Evolutionary conservation across 1,140 invertebrate genomes (phyloP), one percentile per base, ranked within the genome.

Genomic region (Araneus ventricosus): DNA sequence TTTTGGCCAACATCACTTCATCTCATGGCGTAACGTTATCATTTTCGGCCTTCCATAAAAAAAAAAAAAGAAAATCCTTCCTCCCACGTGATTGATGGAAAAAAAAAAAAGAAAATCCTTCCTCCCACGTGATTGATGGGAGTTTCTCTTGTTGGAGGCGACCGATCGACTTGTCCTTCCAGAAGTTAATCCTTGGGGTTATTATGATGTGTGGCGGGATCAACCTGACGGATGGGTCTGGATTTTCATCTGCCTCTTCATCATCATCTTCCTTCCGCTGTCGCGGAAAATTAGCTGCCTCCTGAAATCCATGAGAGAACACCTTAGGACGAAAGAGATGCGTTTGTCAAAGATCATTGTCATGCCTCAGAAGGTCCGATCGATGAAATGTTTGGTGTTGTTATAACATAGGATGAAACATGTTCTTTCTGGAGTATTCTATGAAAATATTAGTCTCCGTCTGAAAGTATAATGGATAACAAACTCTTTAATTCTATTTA

Each of bases 121-220:
- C 41, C 59, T 41, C 20, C 45, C 34, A 30, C 8, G 61, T 88
- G 52, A 88, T 39, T 30, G 34, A 63, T 88, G 34, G 34, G 59
- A 30, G n/a, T 61, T 10, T 34, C 86, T 63, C 41, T 87, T 67
- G 6, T 61, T 37, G 8, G 52, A 22, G 67, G 59, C 61, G 59
- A 41, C 22, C 79, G 37, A 41, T 41, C 37, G 41, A 22, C 37
- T 39, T 41, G 37, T 45, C 37, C 41, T 45, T 82, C 37, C 37
- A 45, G n/a, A n/a, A 79, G n/a, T 57, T 89, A 89, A 89, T 89
- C 88, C 88, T 22, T n/a, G 27, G 88, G 45, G 61, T 79, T 89
- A 89, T 89, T 89, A 89, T 89, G 88, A 89, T 89, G 67, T 67
- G 88, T 89, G 39, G 63, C 17, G 63, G 88, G 88, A 89, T 89